Conservation (phyloP, 2,113 vertebrate species). For the Orientallactaga bullata region DNA sequence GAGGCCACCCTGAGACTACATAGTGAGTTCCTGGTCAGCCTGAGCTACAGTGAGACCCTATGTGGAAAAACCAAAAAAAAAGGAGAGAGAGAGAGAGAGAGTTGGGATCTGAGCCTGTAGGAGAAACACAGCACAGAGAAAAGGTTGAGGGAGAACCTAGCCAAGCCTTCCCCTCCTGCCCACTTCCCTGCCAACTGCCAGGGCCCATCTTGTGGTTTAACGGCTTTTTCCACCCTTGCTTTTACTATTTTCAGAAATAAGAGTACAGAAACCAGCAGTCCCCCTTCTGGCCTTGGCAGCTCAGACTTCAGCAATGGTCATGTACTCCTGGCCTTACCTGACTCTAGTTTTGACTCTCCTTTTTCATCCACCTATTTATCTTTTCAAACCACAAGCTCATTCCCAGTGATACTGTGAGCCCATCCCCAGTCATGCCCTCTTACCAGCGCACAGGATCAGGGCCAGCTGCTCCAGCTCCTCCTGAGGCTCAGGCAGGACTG, state of each 20-base stretch:
- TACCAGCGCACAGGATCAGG: slow-evolving; percentile 55
- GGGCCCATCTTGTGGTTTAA: slow-evolving; percentile 71
- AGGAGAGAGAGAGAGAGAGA: slow-evolving; percentile 45
- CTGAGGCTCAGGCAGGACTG: slow-evolving; percentile 49
- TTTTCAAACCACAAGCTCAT: background rate
- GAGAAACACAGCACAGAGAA: slow-evolving; percentile 25
- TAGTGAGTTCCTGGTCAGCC: no score
- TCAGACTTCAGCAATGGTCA: background rate
- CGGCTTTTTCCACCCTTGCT: slow-evolving; percentile 60
- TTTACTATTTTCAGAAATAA: slow-evolving; percentile 57
- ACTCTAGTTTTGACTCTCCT: background rate
- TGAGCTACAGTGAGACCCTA: no score
- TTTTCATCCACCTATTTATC: background rate
- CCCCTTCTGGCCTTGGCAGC: background rate
- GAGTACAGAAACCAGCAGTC: background rate
- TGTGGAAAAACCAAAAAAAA: background rate
- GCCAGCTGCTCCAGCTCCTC: slow-evolving; percentile 33
- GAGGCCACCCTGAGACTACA: no score
- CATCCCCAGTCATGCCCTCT: background rate
- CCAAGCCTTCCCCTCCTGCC: slow-evolving; percentile 54
- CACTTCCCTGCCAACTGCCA: slow-evolving; percentile 77
- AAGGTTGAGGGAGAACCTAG: background rate
- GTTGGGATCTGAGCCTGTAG: background rate
- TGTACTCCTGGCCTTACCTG: background rate
- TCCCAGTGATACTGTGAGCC: background rate